These are phyloP conservation scores for Xestia c-nigrum DNA, from an alignment of 2,888 invertebrate species.

Conservation along the genomic window DNA sequence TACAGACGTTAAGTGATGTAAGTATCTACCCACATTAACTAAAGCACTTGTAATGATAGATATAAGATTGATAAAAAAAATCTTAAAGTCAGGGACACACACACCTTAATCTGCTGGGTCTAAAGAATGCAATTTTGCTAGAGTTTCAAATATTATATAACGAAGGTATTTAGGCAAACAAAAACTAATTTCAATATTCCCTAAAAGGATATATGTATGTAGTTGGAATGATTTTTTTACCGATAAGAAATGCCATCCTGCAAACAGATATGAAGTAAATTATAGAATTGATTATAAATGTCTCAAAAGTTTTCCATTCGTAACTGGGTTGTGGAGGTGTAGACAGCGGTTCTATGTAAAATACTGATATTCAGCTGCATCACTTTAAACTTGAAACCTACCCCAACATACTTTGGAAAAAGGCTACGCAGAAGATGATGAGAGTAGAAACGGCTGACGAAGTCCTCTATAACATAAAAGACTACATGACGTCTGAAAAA, in stretches of 20 bases:
- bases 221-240: neutral
- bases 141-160: neutral
- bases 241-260: neutral
- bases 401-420: neutral
- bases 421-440: neutral
- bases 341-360: neutral
- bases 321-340: neutral
- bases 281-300: neutral
- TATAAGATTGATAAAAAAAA: neutral
- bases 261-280: neutral
- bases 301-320: neutral
- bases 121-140: neutral
- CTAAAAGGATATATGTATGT: neutral
- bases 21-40: neutral
- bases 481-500: neutral
- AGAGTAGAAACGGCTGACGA: neutral
- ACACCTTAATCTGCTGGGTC: neutral
- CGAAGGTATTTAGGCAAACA: neutral
- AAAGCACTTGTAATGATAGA: neutral
- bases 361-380: neutral
- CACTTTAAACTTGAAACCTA: neutral
- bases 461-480: neutral
- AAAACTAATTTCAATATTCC: neutral
- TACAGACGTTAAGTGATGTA: neutral
- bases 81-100: neutral